Evolutionary conservation across 1,140 invertebrate species (phyloP), one percentile per base, ranked within the genome.

Genomic region (Cephus cinctus): DNA sequence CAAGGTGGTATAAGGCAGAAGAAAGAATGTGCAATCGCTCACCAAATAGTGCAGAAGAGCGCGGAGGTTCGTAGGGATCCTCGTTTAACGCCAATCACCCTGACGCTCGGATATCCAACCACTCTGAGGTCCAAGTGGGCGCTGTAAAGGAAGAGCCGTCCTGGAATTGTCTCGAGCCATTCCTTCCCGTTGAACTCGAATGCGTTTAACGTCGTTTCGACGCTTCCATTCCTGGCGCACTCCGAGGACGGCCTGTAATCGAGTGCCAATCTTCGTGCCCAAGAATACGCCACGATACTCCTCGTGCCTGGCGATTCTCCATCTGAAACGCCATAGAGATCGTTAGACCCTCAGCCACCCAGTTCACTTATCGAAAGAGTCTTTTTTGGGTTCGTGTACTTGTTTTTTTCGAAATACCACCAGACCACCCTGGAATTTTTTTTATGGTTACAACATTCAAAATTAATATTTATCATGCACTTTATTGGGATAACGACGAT

Each of bases 261-360:
- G 64, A 73, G 70, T 59, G 69, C 70, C 67, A 73, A 67, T 71
- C 70, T 71, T 56, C 69, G 61, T 50, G 70, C 69, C 70, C 70
- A 73, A 42, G 70, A 73, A 56, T 73, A 71, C 43, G 67, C 70
- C 52, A 73, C 70, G 57, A 73, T 71, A 50, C 70, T 71, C 39
- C 65, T 59, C 43, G 71, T 71, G 22, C 66, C 69, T 15, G 65
- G 65, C 14, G 62, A 67, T 43, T 71, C 69, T 30, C 60, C 65
- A 44, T 58, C 69, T 58, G 47, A 9, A 52, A 52, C 12, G 14
- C 11, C n/a, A n/a, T n/a, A n/a, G n/a, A n/a, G n/a, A n/a, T n/a
- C n/a, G n/a, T n/a, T n/a, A n/a, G n/a, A n/a, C n/a, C n/a, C n/a
- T n/a, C n/a, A n/a, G n/a, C n/a, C n/a, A n/a, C n/a, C n/a, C n/a